Percentiles rank a stretch among this genome's conserved stretches.
These are phyloP conservation scores for Ophthalmolycus amberensis DNA, from an alignment of 2,113 vertebrate genomes.

Conservation along the genomic window DNA sequence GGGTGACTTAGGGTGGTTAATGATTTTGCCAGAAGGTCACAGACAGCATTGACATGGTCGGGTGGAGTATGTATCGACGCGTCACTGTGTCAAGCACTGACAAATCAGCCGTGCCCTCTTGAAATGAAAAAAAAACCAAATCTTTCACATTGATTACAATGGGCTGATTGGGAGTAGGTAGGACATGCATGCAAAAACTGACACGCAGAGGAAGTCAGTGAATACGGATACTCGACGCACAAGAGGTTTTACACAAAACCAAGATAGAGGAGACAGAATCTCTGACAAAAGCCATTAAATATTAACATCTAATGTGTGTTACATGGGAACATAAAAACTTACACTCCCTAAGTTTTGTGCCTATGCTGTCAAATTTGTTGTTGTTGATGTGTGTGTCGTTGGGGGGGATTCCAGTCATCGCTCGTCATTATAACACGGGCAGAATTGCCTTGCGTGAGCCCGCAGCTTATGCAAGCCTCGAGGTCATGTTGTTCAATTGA, in stretches of 20 bases:
- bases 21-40: slow-evolving; percentile 76
- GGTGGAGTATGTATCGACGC: slow-evolving; percentile 61
- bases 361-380: slow-evolving; percentile 3
- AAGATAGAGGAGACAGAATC: background rate
- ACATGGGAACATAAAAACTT: slow-evolving; percentile 11
- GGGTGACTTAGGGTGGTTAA: slow-evolving; percentile 62
- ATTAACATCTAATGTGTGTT: background rate
- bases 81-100: slow-evolving; percentile 63
- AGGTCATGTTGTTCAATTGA: slow-evolving; percentile 34
- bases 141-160: slow-evolving; percentile 59
- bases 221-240: slow-evolving; percentile 22
- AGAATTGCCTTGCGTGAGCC: slow-evolving; percentile 30
- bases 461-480: slow-evolving; percentile 47
- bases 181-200: slow-evolving; percentile 31
- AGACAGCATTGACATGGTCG: slow-evolving; percentile 65
- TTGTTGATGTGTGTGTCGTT: background rate
- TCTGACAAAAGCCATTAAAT: background rate
- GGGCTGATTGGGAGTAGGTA: slow-evolving; percentile 31
- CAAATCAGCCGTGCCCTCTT: slow-evolving; percentile 58
- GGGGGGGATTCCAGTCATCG: slow-evolving; percentile 25
- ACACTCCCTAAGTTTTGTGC: background rate
- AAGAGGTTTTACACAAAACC: background rate
- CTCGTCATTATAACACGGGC: slow-evolving; percentile 5
- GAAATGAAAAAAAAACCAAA: slow-evolving; percentile 49
- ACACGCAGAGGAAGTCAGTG: slow-evolving; percentile 37